phyloP scores from a whole-genome alignment of 1,140 invertebrate genomes.

The Agraylea sexmaculata region DNA sequence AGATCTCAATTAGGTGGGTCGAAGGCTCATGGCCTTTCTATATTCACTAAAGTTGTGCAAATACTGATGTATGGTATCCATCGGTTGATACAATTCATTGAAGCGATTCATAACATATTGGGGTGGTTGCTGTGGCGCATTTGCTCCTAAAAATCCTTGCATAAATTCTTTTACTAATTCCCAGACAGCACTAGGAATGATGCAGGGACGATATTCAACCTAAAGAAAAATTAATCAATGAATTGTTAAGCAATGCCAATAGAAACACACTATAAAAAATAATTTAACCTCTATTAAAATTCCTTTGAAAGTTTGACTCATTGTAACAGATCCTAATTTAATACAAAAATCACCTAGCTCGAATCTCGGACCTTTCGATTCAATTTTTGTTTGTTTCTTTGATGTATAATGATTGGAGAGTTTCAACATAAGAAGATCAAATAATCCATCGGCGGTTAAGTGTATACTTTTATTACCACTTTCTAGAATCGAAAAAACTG shows the following conservation, averaged over 20 bases:
- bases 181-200: conserved; percentile 79
- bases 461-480: conserved; percentile 73
- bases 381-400: conserved; percentile 80
- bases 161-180: conserved; percentile 85
- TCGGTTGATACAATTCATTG: conserved; percentile 79
- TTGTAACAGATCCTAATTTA: conserved; percentile 85
- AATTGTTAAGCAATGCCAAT: background rate
- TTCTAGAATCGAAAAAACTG: conserved; percentile 86
- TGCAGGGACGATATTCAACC: conserved; percentile 87
- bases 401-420: conserved; percentile 75
- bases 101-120: conserved; percentile 58
- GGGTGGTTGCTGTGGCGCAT: conserved; percentile 46
- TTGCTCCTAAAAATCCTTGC: conserved; percentile 78
- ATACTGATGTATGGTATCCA: conserved; percentile 91
- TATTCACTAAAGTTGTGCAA: conserved; percentile 88
- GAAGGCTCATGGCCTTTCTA: conserved; percentile 48
- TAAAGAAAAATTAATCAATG: conserved; percentile 28
- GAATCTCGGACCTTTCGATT: conserved; percentile 85
- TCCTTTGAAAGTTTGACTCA: conserved; percentile 89
- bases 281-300: conserved; percentile 74
- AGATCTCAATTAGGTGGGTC: conserved; percentile 12
- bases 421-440: conserved; percentile 85
- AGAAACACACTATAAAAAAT: conserved; percentile 8
- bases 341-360: conserved; percentile 90
- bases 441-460: conserved; percentile 79